These are phyloP conservation scores for Orussus abietinus DNA, from an alignment of 1,140 invertebrate genomes.

Conservation along the genomic window DNA sequence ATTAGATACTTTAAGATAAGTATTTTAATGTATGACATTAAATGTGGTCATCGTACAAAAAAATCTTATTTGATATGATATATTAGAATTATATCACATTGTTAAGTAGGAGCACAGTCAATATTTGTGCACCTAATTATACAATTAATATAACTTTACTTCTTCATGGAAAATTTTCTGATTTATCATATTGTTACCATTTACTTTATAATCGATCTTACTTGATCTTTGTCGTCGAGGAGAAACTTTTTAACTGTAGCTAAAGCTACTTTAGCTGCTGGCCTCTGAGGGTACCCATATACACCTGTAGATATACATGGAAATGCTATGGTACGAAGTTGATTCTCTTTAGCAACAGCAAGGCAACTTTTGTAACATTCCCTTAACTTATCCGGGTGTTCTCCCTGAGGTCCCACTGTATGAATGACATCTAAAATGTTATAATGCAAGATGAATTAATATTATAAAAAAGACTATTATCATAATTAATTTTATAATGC, in stretches of 20 bases:
- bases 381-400: constrained; percentile 61
- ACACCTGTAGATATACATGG: constrained; percentile 85
- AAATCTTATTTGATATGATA: too few relatives aligned
- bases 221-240: constrained; percentile 56
- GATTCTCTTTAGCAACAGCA: constrained; percentile 57
- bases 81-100: too few relatives aligned
- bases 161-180: constrained; percentile 6
- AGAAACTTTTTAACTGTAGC: constrained; percentile 65
- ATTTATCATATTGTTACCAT: too few relatives aligned
- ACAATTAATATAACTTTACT: too few relatives aligned
- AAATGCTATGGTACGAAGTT: constrained; percentile 70
- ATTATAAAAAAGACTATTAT: constrained; percentile 17
- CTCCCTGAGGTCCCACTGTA: constrained; percentile 76
- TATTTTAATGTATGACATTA: too few relatives aligned
- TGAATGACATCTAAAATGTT: constrained; percentile 71
- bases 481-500: constrained; percentile 10
- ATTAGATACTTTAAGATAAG: too few relatives aligned
- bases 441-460: constrained; percentile 51
- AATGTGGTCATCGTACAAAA: too few relatives aligned
- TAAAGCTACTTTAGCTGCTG: constrained; percentile 72
- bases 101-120: too few relatives aligned
- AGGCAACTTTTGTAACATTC: constrained; percentile 71
- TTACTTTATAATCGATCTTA: too few relatives aligned
- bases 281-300: constrained; percentile 77
- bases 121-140: too few relatives aligned